These are phyloP conservation scores for Vanacampus margaritifer DNA, from an alignment of 2,113 vertebrate species.

Conservation along the genomic window DNA sequence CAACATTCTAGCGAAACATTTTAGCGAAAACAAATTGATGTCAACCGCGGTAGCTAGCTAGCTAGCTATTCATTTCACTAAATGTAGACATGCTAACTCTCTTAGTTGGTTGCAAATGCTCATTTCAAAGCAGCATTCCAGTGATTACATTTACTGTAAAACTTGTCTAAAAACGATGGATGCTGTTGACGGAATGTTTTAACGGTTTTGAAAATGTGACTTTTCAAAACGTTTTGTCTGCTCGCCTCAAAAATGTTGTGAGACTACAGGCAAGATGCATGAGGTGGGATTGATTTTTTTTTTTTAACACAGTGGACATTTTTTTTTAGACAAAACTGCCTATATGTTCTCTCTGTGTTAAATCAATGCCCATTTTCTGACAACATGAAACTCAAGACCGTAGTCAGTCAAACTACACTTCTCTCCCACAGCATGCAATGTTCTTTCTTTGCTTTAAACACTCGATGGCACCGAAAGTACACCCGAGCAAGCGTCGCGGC, in stretches of 20 bases:
- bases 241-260: not conserved
- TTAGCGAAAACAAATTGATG: no score
- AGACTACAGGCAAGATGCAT: not conserved
- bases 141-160: no score
- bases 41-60: no score
- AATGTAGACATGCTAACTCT: no score
- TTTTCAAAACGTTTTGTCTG: no score
- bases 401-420: slow-evolving; percentile 2
- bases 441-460: slow-evolving; percentile 21
- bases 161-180: no score
- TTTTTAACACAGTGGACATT: not conserved
- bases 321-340: not conserved
- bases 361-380: slow-evolving; percentile 3
- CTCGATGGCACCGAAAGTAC: slow-evolving; percentile 22
- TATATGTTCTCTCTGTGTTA: not conserved
- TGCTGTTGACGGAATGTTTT: no score
- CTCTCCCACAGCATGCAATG: not conserved
- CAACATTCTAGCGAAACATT: no score
- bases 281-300: not conserved
- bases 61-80: no score
- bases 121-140: no score
- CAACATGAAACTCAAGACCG: slow-evolving; percentile 15
- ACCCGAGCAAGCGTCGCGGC: not conserved
- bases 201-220: no score
- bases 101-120: no score